Percentiles rank a stretch among this genome's conserved stretches.
Conservation (phyloP, 2,888 invertebrate species). For the Cybosia mesomella region DNA sequence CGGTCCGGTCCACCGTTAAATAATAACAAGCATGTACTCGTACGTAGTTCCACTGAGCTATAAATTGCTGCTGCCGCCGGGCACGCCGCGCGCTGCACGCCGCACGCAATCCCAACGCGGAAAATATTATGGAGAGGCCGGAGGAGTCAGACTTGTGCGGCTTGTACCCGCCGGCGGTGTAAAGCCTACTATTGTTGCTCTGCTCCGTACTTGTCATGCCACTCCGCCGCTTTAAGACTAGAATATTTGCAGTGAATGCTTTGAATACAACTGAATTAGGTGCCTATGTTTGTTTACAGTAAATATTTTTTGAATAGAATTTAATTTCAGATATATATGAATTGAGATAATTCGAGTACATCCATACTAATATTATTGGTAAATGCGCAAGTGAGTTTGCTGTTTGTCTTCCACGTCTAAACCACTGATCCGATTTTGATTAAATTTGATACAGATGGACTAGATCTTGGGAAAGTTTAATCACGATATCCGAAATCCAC, state of each 20-base stretch:
- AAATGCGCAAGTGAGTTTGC: too few relatives aligned
- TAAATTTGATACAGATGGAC: too few relatives aligned
- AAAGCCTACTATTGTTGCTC: slow-evolving; percentile 67
- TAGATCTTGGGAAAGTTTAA: too few relatives aligned
- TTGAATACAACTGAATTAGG: slow-evolving; percentile 5
- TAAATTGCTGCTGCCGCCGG: slow-evolving; percentile 84
- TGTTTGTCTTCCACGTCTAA: too few relatives aligned
- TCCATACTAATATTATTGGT: too few relatives aligned
- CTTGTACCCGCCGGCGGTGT: slow-evolving; percentile 61
- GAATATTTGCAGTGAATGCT: slow-evolving; percentile 26
- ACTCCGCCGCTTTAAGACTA: slow-evolving; percentile 32
- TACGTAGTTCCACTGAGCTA: slow-evolving; percentile 74
- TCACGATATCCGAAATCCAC: too few relatives aligned
- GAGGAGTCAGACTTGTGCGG: slow-evolving; percentile 56
- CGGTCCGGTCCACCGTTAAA: slow-evolving; percentile 73
- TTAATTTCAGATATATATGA: too few relatives aligned
- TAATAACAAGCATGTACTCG: slow-evolving; percentile 74
- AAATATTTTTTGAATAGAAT: too few relatives aligned
- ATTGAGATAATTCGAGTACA: background rate
- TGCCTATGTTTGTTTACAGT: background rate
- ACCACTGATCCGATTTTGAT: too few relatives aligned
- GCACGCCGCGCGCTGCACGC: slow-evolving; percentile 83
- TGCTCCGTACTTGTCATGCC: slow-evolving; percentile 56
- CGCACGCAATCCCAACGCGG: slow-evolving; percentile 86
- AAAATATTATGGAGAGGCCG: slow-evolving; percentile 67